A percentile compares a stretch with the other conserved stretches of the same genome.
Conservation (phyloP, 2,888 invertebrate genomes). For the Drosophila meridionalis region DNA sequence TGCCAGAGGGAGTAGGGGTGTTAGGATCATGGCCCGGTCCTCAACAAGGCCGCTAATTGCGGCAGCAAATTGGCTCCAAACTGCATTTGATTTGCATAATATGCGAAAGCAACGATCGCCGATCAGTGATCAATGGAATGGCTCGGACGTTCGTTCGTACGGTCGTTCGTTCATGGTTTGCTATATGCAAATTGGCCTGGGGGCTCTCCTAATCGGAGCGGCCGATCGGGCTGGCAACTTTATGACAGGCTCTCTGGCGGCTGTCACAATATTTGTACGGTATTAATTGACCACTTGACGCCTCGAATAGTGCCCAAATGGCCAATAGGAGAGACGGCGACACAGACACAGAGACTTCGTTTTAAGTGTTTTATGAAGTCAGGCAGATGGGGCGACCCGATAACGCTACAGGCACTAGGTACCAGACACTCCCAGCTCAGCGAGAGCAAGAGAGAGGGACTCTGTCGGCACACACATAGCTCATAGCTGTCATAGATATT, state of each 20-base stretch:
- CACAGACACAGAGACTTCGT: slow-evolving; percentile 23
- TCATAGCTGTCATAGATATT: slow-evolving; percentile 67
- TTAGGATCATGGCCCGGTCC: slow-evolving; percentile 49
- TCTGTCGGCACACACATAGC: slow-evolving; percentile 53
- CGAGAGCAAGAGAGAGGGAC: neutral
- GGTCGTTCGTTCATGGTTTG: neutral
- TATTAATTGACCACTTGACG: slow-evolving; percentile 79
- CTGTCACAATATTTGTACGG: slow-evolving; percentile 78
- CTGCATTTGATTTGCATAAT: slow-evolving; percentile 76
- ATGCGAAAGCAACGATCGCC: slow-evolving; percentile 18
- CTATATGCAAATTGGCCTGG: slow-evolving; percentile 52
- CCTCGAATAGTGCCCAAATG: slow-evolving; percentile 47
- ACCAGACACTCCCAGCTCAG: slow-evolving; percentile 13
- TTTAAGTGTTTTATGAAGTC: slow-evolving; percentile 80
- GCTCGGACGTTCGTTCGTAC: neutral
- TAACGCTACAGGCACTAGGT: slow-evolving; percentile 59
- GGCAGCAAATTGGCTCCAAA: slow-evolving; percentile 66
- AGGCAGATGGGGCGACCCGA: slow-evolving; percentile 65
- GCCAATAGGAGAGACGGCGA: slow-evolving; percentile 7
- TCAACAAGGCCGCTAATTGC: slow-evolving; percentile 76
- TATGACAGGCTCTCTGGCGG: slow-evolving; percentile 69
- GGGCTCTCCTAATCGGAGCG: slow-evolving; percentile 40
- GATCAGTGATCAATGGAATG: slow-evolving; percentile 11
- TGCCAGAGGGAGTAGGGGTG: slow-evolving; percentile 2
- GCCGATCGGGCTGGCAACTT: slow-evolving; percentile 43